Conservation (phyloP, 2,888 invertebrate species). For the Apotomis turbidana region DNA sequence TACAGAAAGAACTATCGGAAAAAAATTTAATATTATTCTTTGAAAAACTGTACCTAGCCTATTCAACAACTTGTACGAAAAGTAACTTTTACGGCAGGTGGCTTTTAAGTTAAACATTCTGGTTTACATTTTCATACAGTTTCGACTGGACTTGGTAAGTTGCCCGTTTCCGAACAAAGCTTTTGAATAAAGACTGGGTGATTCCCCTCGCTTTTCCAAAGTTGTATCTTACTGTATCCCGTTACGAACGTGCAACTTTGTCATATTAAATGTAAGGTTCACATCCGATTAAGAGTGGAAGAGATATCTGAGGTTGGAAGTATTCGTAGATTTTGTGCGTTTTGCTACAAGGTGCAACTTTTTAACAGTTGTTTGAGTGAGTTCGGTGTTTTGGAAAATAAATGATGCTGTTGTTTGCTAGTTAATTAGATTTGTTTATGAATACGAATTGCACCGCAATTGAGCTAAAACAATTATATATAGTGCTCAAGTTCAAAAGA, state of each 20-base stretch:
- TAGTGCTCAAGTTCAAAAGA: too few species aligned
- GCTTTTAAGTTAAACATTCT: constrained; percentile 55
- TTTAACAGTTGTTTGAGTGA: constrained; percentile 53
- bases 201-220: background rate
- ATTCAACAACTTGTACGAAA: constrained; percentile 13
- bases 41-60: background rate
- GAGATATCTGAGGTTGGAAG: background rate
- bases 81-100: constrained; percentile 19
- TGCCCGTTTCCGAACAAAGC: constrained; percentile 64
- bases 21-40: background rate
- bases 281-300: background rate
- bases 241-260: background rate
- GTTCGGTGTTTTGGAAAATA: constrained; percentile 32
- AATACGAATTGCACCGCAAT: too few species aligned
- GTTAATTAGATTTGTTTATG: background rate
- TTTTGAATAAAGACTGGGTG: constrained; percentile 63
- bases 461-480: too few species aligned
- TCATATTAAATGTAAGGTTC: background rate
- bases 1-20: too few species aligned
- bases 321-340: constrained; percentile 54
- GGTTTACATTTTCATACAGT: constrained; percentile 65
- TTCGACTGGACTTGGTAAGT: constrained; percentile 52
- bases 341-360: constrained; percentile 52
- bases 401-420: constrained; percentile 19
- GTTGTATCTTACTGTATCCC: background rate